Base-by-base conservation (phyloP, 2,113 vertebrate genomes). In the Atrichornis clamosus region DNA sequence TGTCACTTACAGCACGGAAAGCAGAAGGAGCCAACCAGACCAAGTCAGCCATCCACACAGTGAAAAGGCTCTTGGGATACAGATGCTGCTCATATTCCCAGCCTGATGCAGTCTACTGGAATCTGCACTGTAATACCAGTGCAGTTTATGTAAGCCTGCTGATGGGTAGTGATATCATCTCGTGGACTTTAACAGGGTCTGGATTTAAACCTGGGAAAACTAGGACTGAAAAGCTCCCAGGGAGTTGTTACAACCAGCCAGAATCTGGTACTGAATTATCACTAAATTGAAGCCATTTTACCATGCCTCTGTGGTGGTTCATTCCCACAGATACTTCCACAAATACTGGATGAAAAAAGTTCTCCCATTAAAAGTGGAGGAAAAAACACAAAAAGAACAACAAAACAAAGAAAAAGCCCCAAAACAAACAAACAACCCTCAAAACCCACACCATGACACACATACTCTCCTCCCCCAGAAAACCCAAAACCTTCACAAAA, bases 151-250 rank as follows among this genome's bases (percentile, higher is more conserved):
- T 23, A 88, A 67, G 37, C 19, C 41, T 77, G 68, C 42, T 46
- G 37, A 75, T 47, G 78, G 41, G 44, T 17, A 63, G 62, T 1
- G 1, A 13, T 70, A 56, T 46, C 0, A 0, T 74, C 44, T 65
- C 1, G 0, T 20, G 69, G 52, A 56, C 0, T 1, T 50, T 73
- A 86, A 68, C 24, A 68, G 44, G 23, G 5, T 4, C 9, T 90
- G 46, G 37, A 50, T 74, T 89, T 67, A 87, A 59, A 70, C 17
- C 63, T 56, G 22, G 30, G 32, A 15, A 42, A 56, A 76, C 14
- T 7, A 77, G 68, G 33, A 14, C 49, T 87, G 50, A 80, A 90
- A 68, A 89, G 12, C 52, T 75, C 68, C 52, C 24, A 53, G 56
- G 18, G 52, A 59, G 35, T 70, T 0, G 0, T 58, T 37, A 22